phyloP scores from a whole-genome alignment of 2,888 invertebrate genomes.

The Taphrorychus bicolor region DNA sequence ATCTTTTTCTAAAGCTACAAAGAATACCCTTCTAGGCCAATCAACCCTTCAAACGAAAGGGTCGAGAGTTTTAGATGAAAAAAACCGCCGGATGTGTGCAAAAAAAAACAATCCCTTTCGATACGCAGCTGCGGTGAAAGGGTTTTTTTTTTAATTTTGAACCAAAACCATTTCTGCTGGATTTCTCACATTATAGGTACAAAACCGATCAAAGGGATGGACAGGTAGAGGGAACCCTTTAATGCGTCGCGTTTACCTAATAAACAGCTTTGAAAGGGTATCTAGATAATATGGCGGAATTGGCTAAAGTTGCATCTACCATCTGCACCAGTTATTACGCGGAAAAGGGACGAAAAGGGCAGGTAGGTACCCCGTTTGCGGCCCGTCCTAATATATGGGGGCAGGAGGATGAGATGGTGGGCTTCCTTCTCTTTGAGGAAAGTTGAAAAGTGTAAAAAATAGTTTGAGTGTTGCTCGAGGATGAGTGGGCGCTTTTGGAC shows the following conservation, averaged over 20 bases:
- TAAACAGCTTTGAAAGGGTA: conserved; percentile 31
- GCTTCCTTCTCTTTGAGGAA: no score
- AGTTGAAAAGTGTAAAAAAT: no score
- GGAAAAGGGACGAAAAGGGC: background rate
- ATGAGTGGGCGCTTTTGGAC: no score
- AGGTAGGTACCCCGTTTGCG: background rate
- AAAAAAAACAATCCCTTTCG: conserved; percentile 11
- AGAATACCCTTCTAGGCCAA: no score
- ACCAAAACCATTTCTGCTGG: conserved; percentile 37
- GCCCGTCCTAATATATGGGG: no score
- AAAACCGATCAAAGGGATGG: no score
- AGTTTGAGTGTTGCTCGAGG: no score
- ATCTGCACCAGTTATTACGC: conserved; percentile 47
- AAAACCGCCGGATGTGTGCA: conserved; percentile 21
- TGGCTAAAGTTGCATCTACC: conserved; percentile 47
- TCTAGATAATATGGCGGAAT: conserved; percentile 14
- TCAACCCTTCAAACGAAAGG: no score
- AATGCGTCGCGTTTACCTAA: conserved; percentile 11
- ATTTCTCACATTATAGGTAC: conserved; percentile 10
- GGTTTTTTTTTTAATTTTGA: conserved; percentile 44
- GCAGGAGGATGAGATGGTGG: no score
- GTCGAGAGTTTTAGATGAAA: conserved; percentile 10
- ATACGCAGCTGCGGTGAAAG: conserved; percentile 2
- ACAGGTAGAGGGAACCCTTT: conserved; percentile 43
- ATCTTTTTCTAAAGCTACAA: no score